Percentiles rank a stretch among this genome's conserved stretches.
Conservation (phyloP, 2,113 vertebrate genomes). For the Cervus canadensis region DNA sequence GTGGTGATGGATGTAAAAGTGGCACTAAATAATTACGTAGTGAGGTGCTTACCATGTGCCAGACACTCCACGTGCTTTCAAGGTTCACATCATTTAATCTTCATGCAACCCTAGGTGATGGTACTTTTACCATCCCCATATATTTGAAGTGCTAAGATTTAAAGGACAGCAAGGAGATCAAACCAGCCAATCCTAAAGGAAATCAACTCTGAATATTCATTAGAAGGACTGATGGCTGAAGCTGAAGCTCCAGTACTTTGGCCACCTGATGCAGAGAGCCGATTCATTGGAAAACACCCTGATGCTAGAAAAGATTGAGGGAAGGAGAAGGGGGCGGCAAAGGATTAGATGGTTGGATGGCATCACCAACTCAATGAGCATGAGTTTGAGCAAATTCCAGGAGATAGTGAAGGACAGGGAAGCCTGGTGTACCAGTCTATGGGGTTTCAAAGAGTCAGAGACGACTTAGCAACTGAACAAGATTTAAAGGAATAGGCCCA, state of each 20-base stretch:
- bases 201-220: neutral
- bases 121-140: no score
- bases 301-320: neutral
- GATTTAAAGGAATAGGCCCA: neutral
- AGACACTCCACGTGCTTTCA: neutral
- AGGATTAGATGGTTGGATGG: neutral
- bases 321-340: neutral
- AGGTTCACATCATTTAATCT: neutral
- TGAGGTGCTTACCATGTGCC: neutral
- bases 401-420: neutral
- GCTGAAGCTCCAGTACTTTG: neutral
- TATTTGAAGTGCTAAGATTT: neutral
- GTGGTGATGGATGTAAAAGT: accelerated
- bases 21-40: neutral
- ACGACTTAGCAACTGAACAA: neutral
- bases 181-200: neutral
- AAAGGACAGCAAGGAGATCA: neutral
- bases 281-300: neutral
- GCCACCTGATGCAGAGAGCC: neutral
- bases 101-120: neutral
- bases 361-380: neutral
- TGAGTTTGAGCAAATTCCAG: neutral
- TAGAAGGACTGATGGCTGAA: neutral
- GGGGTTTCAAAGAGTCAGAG: neutral
- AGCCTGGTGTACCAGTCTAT: neutral